phyloP scores from a whole-genome alignment of 2,888 invertebrate genomes.

The Lepas anatifera region DNA sequence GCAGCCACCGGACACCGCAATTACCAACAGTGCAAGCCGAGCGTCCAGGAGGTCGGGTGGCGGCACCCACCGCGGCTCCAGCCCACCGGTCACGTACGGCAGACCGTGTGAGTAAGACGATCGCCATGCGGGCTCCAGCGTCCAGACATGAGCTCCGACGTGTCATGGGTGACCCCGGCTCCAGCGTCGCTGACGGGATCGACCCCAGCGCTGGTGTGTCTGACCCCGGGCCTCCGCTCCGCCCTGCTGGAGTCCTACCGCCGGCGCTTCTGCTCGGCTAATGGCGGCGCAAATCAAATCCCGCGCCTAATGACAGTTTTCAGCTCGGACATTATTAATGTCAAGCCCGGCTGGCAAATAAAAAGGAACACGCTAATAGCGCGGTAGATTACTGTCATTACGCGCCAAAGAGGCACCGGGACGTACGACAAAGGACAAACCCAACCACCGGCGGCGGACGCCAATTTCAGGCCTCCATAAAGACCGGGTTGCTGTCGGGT shows the following conservation, averaged over 20 bases:
- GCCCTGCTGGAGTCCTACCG: no score
- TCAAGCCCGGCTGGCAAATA: not conserved
- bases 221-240: no score
- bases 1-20: not conserved
- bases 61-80: no score
- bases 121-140: no score
- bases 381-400: not conserved
- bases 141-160: no score
- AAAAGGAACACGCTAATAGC: conserved; percentile 6
- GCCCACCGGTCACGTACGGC: no score
- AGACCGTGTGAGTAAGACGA: no score
- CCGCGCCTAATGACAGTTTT: not conserved
- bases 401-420: not conserved
- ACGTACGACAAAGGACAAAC: conserved; percentile 10
- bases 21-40: not conserved
- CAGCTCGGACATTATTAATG: conserved; percentile 8
- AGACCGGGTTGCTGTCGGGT: not conserved
- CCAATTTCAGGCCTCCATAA: not conserved
- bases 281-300: not conserved
- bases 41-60: no score
- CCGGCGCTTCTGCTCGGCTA: not conserved
- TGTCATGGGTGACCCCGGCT: no score
- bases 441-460: not conserved
- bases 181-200: not conserved
- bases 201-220: not conserved